Percentiles rank a stretch among this genome's conserved stretches.
Conservation (phyloP, 1,140 invertebrate genomes). For the Protaetia brevitarsis region DNA sequence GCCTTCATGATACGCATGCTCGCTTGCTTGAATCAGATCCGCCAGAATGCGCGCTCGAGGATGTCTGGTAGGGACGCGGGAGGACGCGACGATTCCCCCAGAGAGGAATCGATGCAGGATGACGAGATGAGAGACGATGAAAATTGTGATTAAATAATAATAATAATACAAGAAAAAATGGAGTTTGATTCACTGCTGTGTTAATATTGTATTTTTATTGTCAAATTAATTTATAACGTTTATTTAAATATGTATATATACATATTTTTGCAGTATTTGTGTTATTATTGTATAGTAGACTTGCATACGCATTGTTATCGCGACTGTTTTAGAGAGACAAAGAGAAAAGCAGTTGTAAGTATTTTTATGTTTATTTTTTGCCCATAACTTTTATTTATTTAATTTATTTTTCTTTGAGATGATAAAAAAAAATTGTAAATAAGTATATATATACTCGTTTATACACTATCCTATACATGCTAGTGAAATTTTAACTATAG, state of each 20-base stretch:
- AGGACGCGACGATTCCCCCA: background rate
- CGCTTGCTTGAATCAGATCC: constrained; percentile 73
- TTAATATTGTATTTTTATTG: constrained; percentile 20
- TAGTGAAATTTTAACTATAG: background rate
- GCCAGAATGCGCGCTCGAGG: constrained; percentile 52
- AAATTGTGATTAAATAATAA: constrained; percentile 13
- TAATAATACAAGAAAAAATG: background rate
- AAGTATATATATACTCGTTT: too few species aligned
- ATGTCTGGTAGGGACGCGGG: background rate
- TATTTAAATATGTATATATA: constrained; percentile 15
- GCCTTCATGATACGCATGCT: constrained; percentile 86
- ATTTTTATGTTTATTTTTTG: too few species aligned
- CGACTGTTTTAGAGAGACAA: too few species aligned
- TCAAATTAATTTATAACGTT: constrained; percentile 10
- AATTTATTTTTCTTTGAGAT: too few species aligned
- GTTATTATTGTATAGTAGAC: background rate
- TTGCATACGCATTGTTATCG: too few species aligned
- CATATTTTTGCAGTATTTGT: constrained; percentile 12
- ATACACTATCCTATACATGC: too few species aligned
- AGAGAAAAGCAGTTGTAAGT: too few species aligned
- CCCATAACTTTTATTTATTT: too few species aligned
- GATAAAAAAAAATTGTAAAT: too few species aligned
- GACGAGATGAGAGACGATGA: background rate
- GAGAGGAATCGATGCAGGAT: constrained; percentile 19
- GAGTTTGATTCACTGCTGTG: constrained; percentile 1